Conservation (phyloP, 1,140 invertebrate genomes). For the Cydia amplana region DNA sequence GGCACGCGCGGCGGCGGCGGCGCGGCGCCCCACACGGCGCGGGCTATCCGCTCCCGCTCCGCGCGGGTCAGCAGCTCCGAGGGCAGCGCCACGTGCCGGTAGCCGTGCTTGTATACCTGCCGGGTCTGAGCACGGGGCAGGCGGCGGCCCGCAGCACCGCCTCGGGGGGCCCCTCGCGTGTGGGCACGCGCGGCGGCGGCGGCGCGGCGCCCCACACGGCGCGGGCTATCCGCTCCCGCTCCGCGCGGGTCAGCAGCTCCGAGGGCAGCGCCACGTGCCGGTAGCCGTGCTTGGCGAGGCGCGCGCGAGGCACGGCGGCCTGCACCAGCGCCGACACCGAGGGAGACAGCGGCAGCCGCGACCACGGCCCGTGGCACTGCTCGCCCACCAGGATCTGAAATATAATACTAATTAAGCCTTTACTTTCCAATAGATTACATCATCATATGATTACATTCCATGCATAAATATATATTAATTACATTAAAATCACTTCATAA, state of each 20-base stretch:
- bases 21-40: conserved; percentile 43
- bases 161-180: neutral
- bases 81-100: conserved; percentile 69
- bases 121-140: conserved; percentile 25
- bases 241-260: conserved; percentile 79
- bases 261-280: conserved; percentile 74
- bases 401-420: too few species aligned
- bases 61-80: conserved; percentile 79
- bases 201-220: conserved; percentile 45
- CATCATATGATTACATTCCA: too few species aligned
- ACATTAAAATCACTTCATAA: too few species aligned
- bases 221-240: conserved; percentile 80
- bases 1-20: conserved; percentile 42
- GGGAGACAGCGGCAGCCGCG: conserved; percentile 36
- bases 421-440: too few species aligned
- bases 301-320: conserved; percentile 48
- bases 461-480: too few species aligned
- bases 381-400: conserved; percentile 58
- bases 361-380: conserved; percentile 45
- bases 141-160: conserved; percentile 4
- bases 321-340: conserved; percentile 44
- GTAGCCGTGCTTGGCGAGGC: conserved; percentile 55
- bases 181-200: conserved; percentile 41
- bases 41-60: too few species aligned
- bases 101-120: conserved; percentile 44